A percentile compares a stretch with the other conserved stretches of the same genome.
phyloP scores from a whole-genome alignment of 2,113 vertebrate species.

The Nibea coibor region DNA sequence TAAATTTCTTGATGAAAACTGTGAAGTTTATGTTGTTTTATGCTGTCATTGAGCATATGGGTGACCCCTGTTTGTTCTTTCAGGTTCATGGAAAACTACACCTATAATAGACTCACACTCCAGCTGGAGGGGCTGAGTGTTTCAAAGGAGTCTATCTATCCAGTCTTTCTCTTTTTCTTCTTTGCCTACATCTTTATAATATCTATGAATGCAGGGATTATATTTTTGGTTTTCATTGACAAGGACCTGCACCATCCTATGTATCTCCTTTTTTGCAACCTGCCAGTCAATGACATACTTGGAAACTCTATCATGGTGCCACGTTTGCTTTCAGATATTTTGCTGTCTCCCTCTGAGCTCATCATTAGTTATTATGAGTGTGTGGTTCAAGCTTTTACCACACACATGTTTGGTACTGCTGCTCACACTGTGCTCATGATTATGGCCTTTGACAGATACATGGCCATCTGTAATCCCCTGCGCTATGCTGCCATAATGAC shows the following conservation, averaged over 20 bases:
- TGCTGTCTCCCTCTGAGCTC: slow-evolving; percentile 50
- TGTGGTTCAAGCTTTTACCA: slow-evolving; percentile 70
- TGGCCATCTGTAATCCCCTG: slow-evolving; percentile 79
- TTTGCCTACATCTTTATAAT: slow-evolving; percentile 59
- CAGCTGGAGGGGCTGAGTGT: slow-evolving; percentile 71
- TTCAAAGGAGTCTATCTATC: slow-evolving; percentile 42
- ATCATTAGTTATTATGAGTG: slow-evolving; percentile 67
- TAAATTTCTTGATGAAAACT: too few relatives aligned
- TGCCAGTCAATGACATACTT: slow-evolving; percentile 65
- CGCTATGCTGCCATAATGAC: slow-evolving; percentile 71
- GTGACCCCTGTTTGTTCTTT: neutral
- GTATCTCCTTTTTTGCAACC: slow-evolving; percentile 73
- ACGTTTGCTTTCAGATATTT: slow-evolving; percentile 51
- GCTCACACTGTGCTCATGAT: slow-evolving; percentile 74
- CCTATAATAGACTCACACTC: slow-evolving; percentile 51
- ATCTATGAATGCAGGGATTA: slow-evolving; percentile 62
- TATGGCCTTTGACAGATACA: slow-evolving; percentile 79
- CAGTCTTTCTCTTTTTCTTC: slow-evolving; percentile 62
- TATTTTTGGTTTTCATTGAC: slow-evolving; percentile 47
- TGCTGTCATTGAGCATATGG: too few relatives aligned
- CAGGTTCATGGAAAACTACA: slow-evolving; percentile 56
- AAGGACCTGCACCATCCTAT: slow-evolving; percentile 71
- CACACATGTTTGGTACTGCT: slow-evolving; percentile 56
- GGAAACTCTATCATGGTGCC: slow-evolving; percentile 67
- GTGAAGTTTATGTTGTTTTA: too few relatives aligned